phyloP scores from a whole-genome alignment of 2,797 vertebrate species.

The Malacoctenus gilli region DNA sequence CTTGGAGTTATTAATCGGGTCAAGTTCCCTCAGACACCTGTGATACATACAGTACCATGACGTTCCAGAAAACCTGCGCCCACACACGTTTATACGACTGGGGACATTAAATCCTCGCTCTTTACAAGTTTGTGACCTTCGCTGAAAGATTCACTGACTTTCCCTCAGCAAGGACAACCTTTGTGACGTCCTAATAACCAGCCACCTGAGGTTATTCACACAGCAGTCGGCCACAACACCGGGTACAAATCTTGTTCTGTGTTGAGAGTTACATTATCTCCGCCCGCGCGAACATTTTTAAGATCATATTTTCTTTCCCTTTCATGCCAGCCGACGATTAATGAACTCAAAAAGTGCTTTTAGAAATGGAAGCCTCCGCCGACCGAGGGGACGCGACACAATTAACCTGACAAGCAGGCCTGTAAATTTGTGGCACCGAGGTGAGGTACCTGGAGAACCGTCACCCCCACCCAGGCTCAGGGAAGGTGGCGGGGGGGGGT shows the following conservation, averaged over 20 bases:
- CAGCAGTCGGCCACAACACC: neutral
- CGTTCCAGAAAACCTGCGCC: neutral
- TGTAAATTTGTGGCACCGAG: too few species aligned
- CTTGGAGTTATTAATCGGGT: neutral
- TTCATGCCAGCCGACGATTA: neutral
- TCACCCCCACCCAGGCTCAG: too few species aligned
- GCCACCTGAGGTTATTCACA: constrained; percentile 8
- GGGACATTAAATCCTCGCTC: constrained; percentile 2
- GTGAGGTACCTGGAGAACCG: too few species aligned
- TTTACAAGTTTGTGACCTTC: constrained; percentile 1
- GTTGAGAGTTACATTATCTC: neutral
- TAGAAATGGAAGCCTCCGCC: too few species aligned
- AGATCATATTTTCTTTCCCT: neutral
- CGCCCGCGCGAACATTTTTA: neutral
- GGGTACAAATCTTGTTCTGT: neutral
- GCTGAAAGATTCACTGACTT: constrained; percentile 8
- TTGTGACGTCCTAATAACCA: neutral
- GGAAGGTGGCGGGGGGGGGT: too few species aligned
- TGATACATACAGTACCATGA: neutral
- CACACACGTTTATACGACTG: constrained; percentile 1
- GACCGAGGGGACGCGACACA: too few species aligned
- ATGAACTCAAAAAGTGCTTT: constrained; percentile 3
- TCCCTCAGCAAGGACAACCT: neutral
- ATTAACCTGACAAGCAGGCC: too few species aligned
- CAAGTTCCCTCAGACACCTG: neutral